Evolutionary conservation across 2,797 vertebrate genomes (phyloP).

Genomic region (Platalea minor): DNA sequence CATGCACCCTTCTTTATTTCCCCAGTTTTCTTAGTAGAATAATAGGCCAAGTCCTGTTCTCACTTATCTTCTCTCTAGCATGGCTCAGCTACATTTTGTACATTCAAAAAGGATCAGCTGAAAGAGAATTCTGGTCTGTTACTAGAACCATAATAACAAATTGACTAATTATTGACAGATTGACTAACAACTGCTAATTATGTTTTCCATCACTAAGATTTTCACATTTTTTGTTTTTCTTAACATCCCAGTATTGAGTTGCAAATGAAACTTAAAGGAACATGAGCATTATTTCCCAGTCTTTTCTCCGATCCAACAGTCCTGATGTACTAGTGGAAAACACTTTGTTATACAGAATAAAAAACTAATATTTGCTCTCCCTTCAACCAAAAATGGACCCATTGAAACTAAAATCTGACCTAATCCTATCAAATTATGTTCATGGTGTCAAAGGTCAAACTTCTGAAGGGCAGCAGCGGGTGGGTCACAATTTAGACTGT

Average conservation of each 20-base stretch:
- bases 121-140: background rate
- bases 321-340: background rate
- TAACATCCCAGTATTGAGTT: background rate
- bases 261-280: background rate
- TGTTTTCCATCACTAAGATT: background rate
- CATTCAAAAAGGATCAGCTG: background rate
- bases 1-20: background rate
- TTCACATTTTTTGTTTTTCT: background rate
- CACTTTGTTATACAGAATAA: background rate
- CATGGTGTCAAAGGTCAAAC: conserved; percentile 9
- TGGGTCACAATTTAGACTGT: background rate
- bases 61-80: background rate
- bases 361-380: conserved; percentile 10
- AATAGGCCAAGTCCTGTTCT: background rate
- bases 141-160: background rate
- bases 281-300: background rate
- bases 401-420: background rate
- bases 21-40: background rate
- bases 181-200: background rate
- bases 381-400: background rate
- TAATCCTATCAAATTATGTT: conserved; percentile 15
- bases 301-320: background rate
- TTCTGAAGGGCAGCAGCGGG: background rate
- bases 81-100: background rate
- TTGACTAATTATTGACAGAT: background rate